Percentiles rank a stretch among this genome's conserved stretches.
Conservation (phyloP, 2,797 vertebrate species). For the Erpetoichthys calabaricus region DNA sequence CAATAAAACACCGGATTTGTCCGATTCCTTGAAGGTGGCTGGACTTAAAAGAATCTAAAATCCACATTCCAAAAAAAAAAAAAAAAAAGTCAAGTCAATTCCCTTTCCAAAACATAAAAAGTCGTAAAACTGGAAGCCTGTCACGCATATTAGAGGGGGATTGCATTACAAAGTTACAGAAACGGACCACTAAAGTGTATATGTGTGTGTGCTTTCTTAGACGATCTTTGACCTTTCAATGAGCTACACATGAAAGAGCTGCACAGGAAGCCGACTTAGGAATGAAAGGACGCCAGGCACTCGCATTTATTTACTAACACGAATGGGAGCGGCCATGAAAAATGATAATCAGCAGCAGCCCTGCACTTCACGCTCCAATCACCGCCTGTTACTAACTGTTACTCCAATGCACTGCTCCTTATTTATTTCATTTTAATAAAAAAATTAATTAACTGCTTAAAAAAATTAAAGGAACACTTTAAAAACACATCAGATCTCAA, state of each 20-base stretch:
- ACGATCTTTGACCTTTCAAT: slow-evolving; percentile 33
- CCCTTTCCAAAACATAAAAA: slow-evolving; percentile 8
- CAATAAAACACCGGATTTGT: too few species aligned
- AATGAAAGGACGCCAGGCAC: not conserved
- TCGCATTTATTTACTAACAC: too few species aligned
- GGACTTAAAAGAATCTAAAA: too few species aligned
- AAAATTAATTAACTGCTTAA: too few species aligned
- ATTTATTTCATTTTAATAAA: too few species aligned
- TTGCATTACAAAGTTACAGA: slow-evolving; percentile 29
- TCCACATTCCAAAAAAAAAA: too few species aligned
- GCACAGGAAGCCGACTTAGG: not conserved
- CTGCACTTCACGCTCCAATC: too few species aligned
- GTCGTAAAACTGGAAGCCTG: slow-evolving; percentile 24
- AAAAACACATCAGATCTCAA: too few species aligned
- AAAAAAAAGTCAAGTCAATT: not conserved
- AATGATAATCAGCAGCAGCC: slow-evolving; percentile 2
- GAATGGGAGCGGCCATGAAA: slow-evolving; percentile 17
- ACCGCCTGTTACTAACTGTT: too few species aligned
- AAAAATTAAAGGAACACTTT: too few species aligned
- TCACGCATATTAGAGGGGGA: slow-evolving; percentile 26
- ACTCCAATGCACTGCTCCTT: too few species aligned
- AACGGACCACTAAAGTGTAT: slow-evolving; percentile 23
- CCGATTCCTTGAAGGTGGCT: too few species aligned
- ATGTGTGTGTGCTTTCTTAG: not conserved
- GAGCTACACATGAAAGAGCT: slow-evolving; percentile 26